A percentile compares a stretch with the other conserved stretches of the same genome.
phyloP scores from a whole-genome alignment of 2,113 vertebrate species.

The Collichthys lucidus region DNA sequence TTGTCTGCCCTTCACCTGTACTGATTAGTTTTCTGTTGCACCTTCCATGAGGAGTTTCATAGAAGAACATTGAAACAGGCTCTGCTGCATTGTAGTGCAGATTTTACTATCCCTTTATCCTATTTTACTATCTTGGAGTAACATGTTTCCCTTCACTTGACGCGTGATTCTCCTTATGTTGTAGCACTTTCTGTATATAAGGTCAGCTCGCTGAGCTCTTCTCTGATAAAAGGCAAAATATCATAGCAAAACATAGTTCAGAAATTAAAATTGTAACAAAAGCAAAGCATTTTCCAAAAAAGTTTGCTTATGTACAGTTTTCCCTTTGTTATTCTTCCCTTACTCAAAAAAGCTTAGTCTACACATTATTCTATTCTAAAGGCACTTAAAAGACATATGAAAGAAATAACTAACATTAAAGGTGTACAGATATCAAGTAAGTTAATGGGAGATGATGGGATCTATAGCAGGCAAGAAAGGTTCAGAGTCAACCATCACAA shows the following conservation, averaged over 20 bases:
- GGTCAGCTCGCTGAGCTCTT: conserved; percentile 28
- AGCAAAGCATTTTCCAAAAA: conserved; percentile 48
- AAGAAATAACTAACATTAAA: conserved; percentile 80
- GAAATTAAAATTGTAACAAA: conserved; percentile 66
- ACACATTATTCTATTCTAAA: conserved; percentile 86
- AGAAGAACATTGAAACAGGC: conserved; percentile 28
- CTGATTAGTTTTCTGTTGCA: conserved; percentile 40
- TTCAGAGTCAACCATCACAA: conserved; percentile 45
- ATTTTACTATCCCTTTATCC: conserved; percentile 17
- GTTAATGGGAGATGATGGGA: conserved; percentile 66
- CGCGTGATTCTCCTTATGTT: conserved; percentile 7
- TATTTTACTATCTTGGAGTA: neutral
- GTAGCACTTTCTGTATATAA: conserved; percentile 35
- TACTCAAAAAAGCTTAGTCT: conserved; percentile 75
- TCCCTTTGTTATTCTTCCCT: conserved; percentile 78
- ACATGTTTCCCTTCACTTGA: conserved; percentile 20
- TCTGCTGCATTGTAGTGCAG: conserved; percentile 37
- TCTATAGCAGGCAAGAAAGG: conserved; percentile 57
- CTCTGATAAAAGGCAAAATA: conserved; percentile 64
- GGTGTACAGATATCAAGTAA: conserved; percentile 77
- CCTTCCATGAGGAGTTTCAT: conserved; percentile 24
- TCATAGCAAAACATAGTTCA: conserved; percentile 54
- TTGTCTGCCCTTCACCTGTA: conserved; percentile 12
- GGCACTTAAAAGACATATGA: conserved; percentile 89
- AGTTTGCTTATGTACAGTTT: conserved; percentile 57